Base-by-base conservation (phyloP, 2,113 vertebrate species). In the Machaerirhynchus nigripectus region DNA sequence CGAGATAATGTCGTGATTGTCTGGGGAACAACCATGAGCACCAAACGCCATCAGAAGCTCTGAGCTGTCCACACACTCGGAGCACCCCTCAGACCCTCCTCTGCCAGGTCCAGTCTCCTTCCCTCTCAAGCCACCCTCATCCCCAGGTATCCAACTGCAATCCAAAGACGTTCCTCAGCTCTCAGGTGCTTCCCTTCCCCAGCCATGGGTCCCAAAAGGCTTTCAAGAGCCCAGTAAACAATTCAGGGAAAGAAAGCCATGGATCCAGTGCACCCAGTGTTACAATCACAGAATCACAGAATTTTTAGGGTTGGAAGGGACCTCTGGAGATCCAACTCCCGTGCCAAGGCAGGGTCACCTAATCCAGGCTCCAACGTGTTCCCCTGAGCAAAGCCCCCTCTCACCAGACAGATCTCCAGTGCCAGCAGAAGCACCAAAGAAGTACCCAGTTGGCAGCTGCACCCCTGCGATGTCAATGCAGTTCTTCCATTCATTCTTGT, bases 1-100 rank as follows among this genome's bases (percentile, higher is more conserved):
- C 3, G 99, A 99, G 97, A 99, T 99, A 81, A 99, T 98, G 96
- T 99, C 99, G 2, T 99, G 99, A 97, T 99, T 99, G 95, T 99
- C 99, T 99, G 97, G 27, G 59, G 87, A 96, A 71, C 39, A 95
- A 70, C 19, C 82, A 14, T 5, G 42, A 78, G 49, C 42, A 59
- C 8, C 40, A 55, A 77, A 39, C 1, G 5, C 19, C 6, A 15
- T 59, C 44, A 94, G 59, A 75, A 52, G 28, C 13, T 74, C 68
- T 3, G 8, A 92, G 47, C 40, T 6, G 9, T 37, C 49, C 52
- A 52, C 3, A 1, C 7, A 11, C 40, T 26, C 6, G 0, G 15
- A 70, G 52, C 39, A 35, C 5, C 15, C 33, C 69, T 46, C 23
- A 23, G 28, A 73, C 44, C 1, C 0, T 13, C 16, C 33, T 60